Evolutionary conservation across 2,797 vertebrate genomes (phyloP), one percentile per base, ranked within the genome.

Genomic region (Brachyrhaphis roseni): DNA sequence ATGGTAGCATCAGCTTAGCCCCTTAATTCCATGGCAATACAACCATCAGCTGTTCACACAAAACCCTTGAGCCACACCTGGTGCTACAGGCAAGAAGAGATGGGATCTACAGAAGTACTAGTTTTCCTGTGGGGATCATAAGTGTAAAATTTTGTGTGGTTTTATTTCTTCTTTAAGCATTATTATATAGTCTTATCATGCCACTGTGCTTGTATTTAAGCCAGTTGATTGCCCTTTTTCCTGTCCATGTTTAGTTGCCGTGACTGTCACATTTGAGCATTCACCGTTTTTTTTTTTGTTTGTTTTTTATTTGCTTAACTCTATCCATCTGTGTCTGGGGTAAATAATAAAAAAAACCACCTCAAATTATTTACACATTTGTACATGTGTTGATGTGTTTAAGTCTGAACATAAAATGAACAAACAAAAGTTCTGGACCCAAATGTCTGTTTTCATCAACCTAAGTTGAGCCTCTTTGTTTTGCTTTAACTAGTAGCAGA

Each of bases 351-450:
- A 3, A 16, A 47, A 47, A 51, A 51, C 5, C 28, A 34, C 47
- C 73, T 78, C 66, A 46, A 43, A 7, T 78, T 76, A 34, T 78
- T 73, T 74, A 68, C 49, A 79, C 72, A 72, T 75, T 64, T 75
- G 68, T 75, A 8, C 41, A 62, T 57, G 57, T 80, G 77, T 57
- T 75, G 74, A 28, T 45, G 34, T 62, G 45, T 64, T 28, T 16
- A n/a, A 59, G 53, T 57, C 72, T 23, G 71, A 71, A 55, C 76
- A 80, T 13, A 46, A 64, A 49, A 11, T 74, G 34, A 28, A 43
- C 0, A 41, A 70, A 64, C 34, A 49, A 74, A 1, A 45, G 12
- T 75, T 59, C 74, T 8, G 74, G 49, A 28, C 3, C 20, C 16
- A 13, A 74, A 53, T 55, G 45, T 46, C 15, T 18, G 41, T 55